These are phyloP conservation scores for Acanthosoma haemorrhoidale DNA, from an alignment of 2,888 invertebrate genomes.

Conservation along the genomic window DNA sequence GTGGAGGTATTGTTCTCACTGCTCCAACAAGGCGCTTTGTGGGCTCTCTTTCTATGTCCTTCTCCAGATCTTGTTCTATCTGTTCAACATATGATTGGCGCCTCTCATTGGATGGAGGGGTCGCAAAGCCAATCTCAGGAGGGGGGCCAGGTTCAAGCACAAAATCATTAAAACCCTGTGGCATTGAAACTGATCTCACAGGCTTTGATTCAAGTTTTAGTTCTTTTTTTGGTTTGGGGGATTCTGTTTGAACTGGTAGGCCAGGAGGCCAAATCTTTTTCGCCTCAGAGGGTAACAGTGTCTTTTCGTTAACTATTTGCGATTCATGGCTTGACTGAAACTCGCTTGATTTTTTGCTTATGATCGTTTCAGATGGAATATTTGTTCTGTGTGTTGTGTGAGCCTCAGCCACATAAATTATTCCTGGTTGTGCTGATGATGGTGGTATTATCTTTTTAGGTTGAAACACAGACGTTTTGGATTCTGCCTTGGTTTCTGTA, in stretches of 20 bases:
- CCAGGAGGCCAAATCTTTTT: constrained; percentile 51
- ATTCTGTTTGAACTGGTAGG: constrained; percentile 29
- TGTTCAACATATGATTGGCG: constrained; percentile 54
- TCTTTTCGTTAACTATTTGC: constrained; percentile 44
- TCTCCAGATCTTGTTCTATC: constrained; percentile 51
- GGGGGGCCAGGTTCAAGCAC: constrained; percentile 61
- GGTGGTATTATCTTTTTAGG: neutral
- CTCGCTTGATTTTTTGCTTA: constrained; percentile 42
- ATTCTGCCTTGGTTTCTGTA: neutral
- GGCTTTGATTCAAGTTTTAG: constrained; percentile 45
- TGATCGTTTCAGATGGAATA: constrained; percentile 42
- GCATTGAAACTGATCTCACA: constrained; percentile 29
- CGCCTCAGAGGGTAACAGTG: constrained; percentile 49
- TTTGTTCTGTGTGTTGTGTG: constrained; percentile 48
- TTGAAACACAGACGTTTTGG: constrained; percentile 2
- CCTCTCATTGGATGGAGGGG: constrained; percentile 49
- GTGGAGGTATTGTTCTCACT: constrained; percentile 53
- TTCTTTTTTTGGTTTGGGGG: constrained; percentile 45
- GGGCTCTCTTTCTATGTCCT: constrained; percentile 53
- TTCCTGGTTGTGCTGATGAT: constrained; percentile 35
- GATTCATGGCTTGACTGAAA: constrained; percentile 38
- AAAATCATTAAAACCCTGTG: constrained; percentile 49
- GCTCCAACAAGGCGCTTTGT: constrained; percentile 53
- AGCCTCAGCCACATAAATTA: constrained; percentile 48
- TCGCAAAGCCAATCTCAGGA: constrained; percentile 61